Conservation (phyloP, 2,797 vertebrate species). For the Vipera ursinii region DNA sequence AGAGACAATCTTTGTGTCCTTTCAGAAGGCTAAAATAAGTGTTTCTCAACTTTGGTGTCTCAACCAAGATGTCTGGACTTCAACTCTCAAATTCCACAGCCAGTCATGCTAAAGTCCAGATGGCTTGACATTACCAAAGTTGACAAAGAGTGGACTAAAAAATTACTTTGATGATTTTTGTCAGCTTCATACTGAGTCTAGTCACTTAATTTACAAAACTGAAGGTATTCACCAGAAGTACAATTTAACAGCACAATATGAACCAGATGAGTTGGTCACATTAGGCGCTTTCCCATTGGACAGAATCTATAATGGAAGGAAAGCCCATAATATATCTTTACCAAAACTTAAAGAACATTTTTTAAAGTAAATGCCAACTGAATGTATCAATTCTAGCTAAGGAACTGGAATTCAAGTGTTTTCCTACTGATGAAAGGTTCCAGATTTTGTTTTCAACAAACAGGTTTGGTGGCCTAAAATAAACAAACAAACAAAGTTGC, state of each 20-base stretch:
- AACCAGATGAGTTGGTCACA: not conserved
- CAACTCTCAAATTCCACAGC: not conserved
- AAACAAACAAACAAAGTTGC: not conserved
- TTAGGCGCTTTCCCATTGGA: not conserved
- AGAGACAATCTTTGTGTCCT: not conserved
- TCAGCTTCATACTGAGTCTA: not conserved
- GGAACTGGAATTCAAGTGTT: not conserved
- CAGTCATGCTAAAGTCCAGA: not conserved
- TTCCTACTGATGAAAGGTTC: not conserved
- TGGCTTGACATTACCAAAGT: not conserved
- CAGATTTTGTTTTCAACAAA: not conserved
- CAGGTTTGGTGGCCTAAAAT: not conserved
- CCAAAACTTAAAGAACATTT: not conserved
- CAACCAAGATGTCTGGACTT: not conserved
- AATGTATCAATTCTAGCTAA: not conserved
- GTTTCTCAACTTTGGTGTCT: not conserved
- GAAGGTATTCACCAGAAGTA: not conserved
- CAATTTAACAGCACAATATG: not conserved
- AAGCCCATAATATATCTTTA: not conserved
- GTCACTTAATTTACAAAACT: not conserved
- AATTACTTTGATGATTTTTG: not conserved
- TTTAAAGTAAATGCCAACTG: not conserved
- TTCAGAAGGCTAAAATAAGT: not conserved
- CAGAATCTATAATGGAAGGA: not conserved
- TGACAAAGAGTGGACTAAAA: not conserved